Conservation (phyloP, 2,888 invertebrate genomes). For the Calameuta idolon region DNA sequence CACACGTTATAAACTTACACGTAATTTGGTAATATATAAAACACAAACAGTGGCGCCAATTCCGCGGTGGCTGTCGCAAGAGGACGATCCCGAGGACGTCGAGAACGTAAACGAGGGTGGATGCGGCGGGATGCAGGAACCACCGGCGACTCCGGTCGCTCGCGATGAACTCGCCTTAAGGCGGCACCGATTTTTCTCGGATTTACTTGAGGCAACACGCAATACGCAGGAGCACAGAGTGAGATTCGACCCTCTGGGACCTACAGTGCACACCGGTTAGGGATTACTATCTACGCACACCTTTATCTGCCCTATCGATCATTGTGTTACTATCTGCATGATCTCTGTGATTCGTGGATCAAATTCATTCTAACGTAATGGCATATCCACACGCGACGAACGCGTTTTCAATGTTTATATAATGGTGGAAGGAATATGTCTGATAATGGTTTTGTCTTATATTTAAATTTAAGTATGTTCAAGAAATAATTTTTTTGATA, state of each 20-base stretch:
- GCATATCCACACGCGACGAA: not conserved
- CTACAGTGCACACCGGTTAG: conserved; percentile 75
- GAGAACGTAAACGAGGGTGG: conserved; percentile 50
- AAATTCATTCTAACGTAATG: conserved; percentile 1
- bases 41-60: conserved; percentile 34
- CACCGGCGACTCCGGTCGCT: conserved; percentile 82
- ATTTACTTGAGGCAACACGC: conserved; percentile 79
- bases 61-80: conserved; percentile 63
- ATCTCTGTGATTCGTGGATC: not conserved
- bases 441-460: not conserved
- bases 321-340: conserved; percentile 8
- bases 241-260: conserved; percentile 80
- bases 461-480: not conserved
- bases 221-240: conserved; percentile 81
- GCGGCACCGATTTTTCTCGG: conserved; percentile 83
- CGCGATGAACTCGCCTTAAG: conserved; percentile 82
- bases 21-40: conserved; percentile 11
- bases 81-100: conserved; percentile 61
- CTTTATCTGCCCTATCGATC: not conserved
- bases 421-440: not conserved
- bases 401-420: not conserved
- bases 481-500: not conserved
- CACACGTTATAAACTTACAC: not conserved
- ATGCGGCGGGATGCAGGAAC: conserved; percentile 72
- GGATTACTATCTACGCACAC: conserved; percentile 30